These are phyloP conservation scores for Herminia tarsipennalis DNA, from an alignment of 2,888 invertebrate species.

Conservation along the genomic window DNA sequence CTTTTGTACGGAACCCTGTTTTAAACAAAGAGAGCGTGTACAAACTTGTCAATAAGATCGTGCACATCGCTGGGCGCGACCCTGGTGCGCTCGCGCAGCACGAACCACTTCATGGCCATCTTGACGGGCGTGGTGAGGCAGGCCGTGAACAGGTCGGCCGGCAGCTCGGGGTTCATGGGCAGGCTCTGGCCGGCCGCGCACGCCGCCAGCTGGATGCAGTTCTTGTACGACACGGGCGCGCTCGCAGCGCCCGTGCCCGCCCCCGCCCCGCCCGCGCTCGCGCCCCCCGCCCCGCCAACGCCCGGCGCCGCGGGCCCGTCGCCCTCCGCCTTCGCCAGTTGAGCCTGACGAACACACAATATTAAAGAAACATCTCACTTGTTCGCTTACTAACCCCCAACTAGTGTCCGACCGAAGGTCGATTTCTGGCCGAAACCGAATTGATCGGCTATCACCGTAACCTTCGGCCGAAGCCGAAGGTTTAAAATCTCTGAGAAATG, in stretches of 20 bases:
- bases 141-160: constrained; percentile 98
- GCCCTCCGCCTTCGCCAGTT: constrained; percentile 27
- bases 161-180: constrained; percentile 98
- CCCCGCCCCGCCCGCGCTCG: constrained; percentile 41
- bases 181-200: constrained; percentile 97
- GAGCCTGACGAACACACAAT: constrained; percentile 35
- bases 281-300: no score
- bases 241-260: constrained; percentile 3
- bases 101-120: constrained; percentile 97
- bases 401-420: no score
- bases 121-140: constrained; percentile 99
- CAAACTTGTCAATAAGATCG: constrained; percentile 97
- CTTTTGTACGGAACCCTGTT: no score
- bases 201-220: constrained; percentile 98
- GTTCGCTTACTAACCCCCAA: no score
- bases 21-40: no score
- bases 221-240: constrained; percentile 89
- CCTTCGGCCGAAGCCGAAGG: no score
- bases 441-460: no score
- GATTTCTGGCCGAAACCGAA: no score
- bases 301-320: neutral
- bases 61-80: constrained; percentile 92
- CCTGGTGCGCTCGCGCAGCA: constrained; percentile 92
- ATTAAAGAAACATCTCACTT: no score
- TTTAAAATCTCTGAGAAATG: no score